Base-by-base conservation (phyloP, 2,797 vertebrate species). In the Phataginus tetradactyla region DNA sequence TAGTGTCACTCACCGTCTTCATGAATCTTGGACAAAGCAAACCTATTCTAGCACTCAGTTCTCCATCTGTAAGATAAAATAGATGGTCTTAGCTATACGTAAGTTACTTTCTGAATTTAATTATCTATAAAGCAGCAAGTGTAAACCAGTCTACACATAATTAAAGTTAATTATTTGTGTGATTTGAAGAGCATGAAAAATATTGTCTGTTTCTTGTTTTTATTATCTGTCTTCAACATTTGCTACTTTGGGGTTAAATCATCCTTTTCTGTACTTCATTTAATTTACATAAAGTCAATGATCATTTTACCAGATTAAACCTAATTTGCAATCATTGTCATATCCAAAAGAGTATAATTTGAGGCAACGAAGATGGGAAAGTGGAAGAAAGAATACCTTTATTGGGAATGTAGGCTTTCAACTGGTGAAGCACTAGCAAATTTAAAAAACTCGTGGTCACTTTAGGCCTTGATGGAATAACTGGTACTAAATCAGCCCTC, bases 21-120 rank as follows among this genome's bases (percentile, higher is more conserved):
- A 78, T 83, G 34, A 88, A 78, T 34, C 14, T 84, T 86, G 5
- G 12, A 66, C 61, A 85, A 79, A 85, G n/a, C 39, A 49, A 37
- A 78, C 34, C 15, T 55, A 64, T 21, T 57, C 42, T 49, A 81
- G 5, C 8, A 63, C 23, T 34, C 25, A 64, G 7, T 94, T 95
- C 37, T 5, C 17, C 9, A 75, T 37, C 79, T 72, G 7, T 77
- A 90, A 75, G 5, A 74, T 61, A 64, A 69, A 63, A 37, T 51
- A 72, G 15, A 7, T 92, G 3, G 8, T 14, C 34, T 75, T 12
- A 39, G 12, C 61, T 75, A n/a, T 6, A 39, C 32, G 39, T 66
- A 72, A 86, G 20, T 57, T 53, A 49, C 21, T 86, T 95, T 85
- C 45, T 86, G 84, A 80, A 71, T 91, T 23, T 66, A 95, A 94